Evolutionary conservation across 2,113 vertebrate species (phyloP).

Genomic region (human (Homo sapiens)): DNA sequence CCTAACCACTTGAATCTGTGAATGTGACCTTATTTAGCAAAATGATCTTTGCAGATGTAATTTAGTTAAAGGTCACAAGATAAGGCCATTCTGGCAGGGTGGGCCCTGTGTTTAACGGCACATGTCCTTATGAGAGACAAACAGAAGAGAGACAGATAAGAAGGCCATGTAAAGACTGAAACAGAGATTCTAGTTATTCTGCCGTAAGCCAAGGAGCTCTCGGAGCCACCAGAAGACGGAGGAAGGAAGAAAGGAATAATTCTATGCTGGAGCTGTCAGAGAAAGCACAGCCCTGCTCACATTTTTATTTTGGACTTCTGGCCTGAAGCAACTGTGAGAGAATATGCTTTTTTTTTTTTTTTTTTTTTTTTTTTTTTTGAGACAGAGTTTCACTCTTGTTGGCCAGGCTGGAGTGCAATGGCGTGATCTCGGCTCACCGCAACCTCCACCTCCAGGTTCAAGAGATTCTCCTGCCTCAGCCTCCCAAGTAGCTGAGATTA

Average conservation of each 20-base stretch:
- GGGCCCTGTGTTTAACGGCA: neutral
- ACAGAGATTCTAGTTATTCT: neutral
- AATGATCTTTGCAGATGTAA: neutral
- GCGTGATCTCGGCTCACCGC: too few relatives aligned
- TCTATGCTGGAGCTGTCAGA: neutral
- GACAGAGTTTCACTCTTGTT: too few relatives aligned
- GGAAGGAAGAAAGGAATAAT: neutral
- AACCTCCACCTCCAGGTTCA: too few relatives aligned
- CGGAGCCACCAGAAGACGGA: neutral
- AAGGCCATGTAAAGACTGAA: neutral
- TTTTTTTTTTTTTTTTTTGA: too few relatives aligned
- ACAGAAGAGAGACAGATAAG: neutral
- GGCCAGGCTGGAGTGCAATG: too few relatives aligned
- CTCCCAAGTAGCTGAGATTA: too few relatives aligned
- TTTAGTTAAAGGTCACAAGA: neutral
- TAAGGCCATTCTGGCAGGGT: neutral
- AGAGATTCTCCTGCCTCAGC: too few relatives aligned
- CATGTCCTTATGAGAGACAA: neutral
- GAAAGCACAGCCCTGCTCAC: neutral
- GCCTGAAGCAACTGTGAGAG: neutral
- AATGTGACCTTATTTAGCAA: neutral
- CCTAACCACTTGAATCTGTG: neutral
- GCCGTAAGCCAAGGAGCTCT: neutral
- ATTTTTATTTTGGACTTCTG: neutral
- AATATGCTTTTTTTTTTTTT: neutral